Evolutionary conservation across 1,140 invertebrate species (phyloP), one percentile per base, ranked within the genome.

Genomic region (Drosophila nikananu): DNA sequence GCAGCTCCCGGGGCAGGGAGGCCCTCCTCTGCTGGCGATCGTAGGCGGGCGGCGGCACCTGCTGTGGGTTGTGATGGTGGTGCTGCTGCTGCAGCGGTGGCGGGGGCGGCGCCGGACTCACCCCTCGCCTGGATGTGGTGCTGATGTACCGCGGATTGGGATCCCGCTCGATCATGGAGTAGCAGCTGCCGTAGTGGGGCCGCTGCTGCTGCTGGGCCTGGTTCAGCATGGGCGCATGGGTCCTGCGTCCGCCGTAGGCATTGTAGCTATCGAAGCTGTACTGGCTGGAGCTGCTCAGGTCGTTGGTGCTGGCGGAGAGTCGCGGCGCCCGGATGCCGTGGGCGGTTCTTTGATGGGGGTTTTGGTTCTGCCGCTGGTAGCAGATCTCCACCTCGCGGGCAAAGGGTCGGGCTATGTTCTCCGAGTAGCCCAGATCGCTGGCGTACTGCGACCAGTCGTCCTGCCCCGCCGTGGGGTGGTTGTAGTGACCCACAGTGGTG

Each of bases 1-100:
- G 95, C 57, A 96, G 93, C 77, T 96, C 95, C 74, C 95, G 94
- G 0, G 96, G 95, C 37, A 96, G 80, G 5, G 95, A 96, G 7
- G 93, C 93, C 32, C 95, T 93, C 30, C 94, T 84, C 15, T 92
- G 89, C 17, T 86, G 89, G 25, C 83, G 84, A 75, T 72, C 93
- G 68, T 86, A 93, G 80, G 81, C 92, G 74, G 81, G 93, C 81
- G 92, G 93, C 75, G 63, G 72, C 58, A 64, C 59, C 19, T 66
- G 63, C 13, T 59, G 61, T 4, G 9, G 27, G 32, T 13, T 9
- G 12, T 37, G 35, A 10, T 37, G 35, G 8, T 52, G 52, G 4
- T 52, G 49, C n/a, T 27, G 25, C 12, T 51, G 51, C 7, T 37
- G 42, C 9, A 59, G 86, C 74, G 94, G 87, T 25, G 93, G 90